These are phyloP conservation scores for Daubentonia madagascariensis DNA, from an alignment of 2,113 vertebrate genomes.

Conservation along the genomic window DNA sequence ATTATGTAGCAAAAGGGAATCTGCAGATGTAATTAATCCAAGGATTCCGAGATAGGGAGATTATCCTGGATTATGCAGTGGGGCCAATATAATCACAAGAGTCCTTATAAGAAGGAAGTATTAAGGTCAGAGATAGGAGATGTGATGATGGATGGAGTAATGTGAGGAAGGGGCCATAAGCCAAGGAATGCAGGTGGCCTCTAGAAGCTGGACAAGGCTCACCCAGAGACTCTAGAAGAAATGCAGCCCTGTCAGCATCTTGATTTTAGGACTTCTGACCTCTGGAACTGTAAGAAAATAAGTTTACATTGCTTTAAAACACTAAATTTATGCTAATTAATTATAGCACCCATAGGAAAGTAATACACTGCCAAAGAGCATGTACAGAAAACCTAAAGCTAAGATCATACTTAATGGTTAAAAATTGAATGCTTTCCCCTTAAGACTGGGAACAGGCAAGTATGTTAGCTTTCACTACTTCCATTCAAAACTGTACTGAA, in stretches of 20 bases:
- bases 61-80: background rate
- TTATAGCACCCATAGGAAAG: background rate
- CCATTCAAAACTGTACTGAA: background rate
- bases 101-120: background rate
- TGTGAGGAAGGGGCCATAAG: background rate
- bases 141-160: background rate
- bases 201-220: constrained; percentile 1
- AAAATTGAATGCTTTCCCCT: background rate
- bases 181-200: background rate
- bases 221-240: background rate
- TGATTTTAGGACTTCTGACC: background rate
- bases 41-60: background rate
- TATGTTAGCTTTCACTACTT: background rate
- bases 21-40: background rate
- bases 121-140: background rate
- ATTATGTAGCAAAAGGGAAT: background rate
- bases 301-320: background rate
- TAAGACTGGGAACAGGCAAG: background rate
- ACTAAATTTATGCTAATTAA: background rate
- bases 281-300: background rate
- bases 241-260: background rate
- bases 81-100: background rate
- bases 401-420: background rate
- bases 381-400: background rate
- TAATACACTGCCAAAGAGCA: constrained; percentile 1